A percentile compares a stretch with the other conserved stretches of the same genome.
Evolutionary conservation across 2,797 vertebrate species (phyloP).

Genomic region (Huso huso): DNA sequence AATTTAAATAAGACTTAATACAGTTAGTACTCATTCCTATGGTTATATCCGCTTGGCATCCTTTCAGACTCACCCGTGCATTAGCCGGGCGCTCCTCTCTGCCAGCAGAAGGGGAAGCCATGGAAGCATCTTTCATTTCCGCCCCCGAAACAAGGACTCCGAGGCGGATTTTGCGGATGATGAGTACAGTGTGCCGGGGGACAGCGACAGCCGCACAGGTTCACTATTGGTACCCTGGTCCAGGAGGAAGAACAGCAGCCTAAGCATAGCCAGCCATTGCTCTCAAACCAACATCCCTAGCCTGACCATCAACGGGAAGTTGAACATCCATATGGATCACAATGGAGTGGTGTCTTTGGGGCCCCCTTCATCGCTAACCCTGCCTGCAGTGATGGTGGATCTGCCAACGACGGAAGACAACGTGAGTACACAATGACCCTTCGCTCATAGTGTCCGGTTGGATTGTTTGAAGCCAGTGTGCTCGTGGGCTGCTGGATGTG

Average conservation of each 20-base stretch:
- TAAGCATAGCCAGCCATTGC: not conserved
- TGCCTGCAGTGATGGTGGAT: constrained; percentile 75
- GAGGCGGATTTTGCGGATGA: constrained; percentile 56
- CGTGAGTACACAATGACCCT: constrained; percentile 44
- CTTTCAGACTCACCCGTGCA: constrained; percentile 54
- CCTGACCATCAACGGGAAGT: constrained; percentile 72
- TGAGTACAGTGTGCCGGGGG: constrained; percentile 50
- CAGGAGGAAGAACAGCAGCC: constrained; percentile 22
- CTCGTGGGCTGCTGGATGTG: too few species aligned
- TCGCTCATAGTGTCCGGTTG: too few species aligned
- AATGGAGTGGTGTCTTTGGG: constrained; percentile 82
- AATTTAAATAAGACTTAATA: too few species aligned
- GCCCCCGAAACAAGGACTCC: constrained; percentile 47
- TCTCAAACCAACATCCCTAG: constrained; percentile 32
- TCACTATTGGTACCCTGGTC: constrained; percentile 72
- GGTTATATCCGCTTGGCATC: constrained; percentile 29
- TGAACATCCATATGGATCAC: constrained; percentile 85
- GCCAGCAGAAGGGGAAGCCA: constrained; percentile 64
- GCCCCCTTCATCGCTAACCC: constrained; percentile 46
- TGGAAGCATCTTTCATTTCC: constrained; percentile 60
- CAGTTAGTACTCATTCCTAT: not conserved
- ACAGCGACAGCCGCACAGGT: constrained; percentile 69
- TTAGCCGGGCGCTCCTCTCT: constrained; percentile 60
- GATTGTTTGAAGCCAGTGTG: too few species aligned
- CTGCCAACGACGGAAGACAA: constrained; percentile 60